These are phyloP conservation scores for Latheticus oryzae DNA, from an alignment of 2,888 invertebrate genomes.

Conservation along the genomic window DNA sequence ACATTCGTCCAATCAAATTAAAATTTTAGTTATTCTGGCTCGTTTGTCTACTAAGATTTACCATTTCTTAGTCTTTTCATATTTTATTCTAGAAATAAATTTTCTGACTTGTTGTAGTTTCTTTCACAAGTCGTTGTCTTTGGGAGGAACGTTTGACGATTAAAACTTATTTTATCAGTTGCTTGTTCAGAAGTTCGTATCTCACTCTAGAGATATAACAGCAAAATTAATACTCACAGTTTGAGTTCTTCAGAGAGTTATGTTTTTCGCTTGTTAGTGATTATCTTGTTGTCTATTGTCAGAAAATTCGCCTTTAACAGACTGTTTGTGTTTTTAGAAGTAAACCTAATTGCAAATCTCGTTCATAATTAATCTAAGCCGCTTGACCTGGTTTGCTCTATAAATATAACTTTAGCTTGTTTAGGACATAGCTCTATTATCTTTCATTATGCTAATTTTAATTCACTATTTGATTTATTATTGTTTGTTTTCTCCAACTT, in stretches of 20 bases:
- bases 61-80: too few species aligned
- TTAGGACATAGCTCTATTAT: slow-evolving; percentile 26
- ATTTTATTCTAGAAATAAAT: slow-evolving; percentile 22
- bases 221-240: slow-evolving; percentile 14
- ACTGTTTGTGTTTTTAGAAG: slow-evolving; percentile 16
- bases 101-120: slow-evolving; percentile 5
- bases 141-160: slow-evolving; percentile 25
- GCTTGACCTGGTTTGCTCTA: slow-evolving; percentile 12
- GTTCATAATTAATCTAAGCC: slow-evolving; percentile 21
- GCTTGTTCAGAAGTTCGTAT: slow-evolving; percentile 25
- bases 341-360: slow-evolving; percentile 9
- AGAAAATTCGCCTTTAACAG: neutral
- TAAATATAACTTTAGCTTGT: slow-evolving; percentile 21
- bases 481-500: neutral
- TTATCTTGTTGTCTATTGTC: slow-evolving; percentile 3
- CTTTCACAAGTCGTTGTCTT: slow-evolving; percentile 4
- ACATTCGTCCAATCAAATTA: slow-evolving; percentile 32
- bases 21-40: slow-evolving; percentile 26
- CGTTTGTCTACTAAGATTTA: too few species aligned
- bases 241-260: slow-evolving; percentile 1
- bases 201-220: slow-evolving; percentile 15
- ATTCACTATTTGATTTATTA: slow-evolving; percentile 6
- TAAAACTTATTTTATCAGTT: slow-evolving; percentile 35
- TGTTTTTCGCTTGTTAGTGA: neutral
- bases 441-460: slow-evolving; percentile 12